Evolutionary conservation across 2,797 vertebrate genomes (phyloP).

Genomic region (Rallus crepitans): DNA sequence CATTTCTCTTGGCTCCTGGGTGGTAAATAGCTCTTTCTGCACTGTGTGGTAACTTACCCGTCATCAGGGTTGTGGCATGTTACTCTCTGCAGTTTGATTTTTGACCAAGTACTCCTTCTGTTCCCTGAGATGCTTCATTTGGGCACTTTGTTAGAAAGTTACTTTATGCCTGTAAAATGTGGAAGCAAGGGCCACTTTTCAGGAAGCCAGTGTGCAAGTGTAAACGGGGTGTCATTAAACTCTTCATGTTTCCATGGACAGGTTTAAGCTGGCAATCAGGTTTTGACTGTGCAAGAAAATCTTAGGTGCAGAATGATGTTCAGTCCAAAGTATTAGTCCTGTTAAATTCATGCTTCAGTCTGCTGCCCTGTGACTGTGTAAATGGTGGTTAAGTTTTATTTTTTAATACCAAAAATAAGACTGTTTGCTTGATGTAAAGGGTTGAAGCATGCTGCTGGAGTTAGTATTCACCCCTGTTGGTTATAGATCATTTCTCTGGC

Average conservation of each 20-base stretch:
- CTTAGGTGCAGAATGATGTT: not conserved
- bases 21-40: not conserved
- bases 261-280: not conserved
- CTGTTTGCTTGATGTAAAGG: not conserved
- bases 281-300: not conserved
- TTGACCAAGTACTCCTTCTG: not conserved
- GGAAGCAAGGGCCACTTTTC: not conserved
- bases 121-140: not conserved
- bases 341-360: not conserved
- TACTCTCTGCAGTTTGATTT: not conserved
- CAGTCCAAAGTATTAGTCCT: not conserved
- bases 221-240: not conserved
- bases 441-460: not conserved
- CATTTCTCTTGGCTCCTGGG: not conserved
- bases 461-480: not conserved
- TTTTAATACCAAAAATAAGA: not conserved
- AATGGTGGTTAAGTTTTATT: not conserved
- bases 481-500: not conserved
- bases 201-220: not conserved
- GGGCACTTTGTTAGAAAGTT: not conserved
- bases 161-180: not conserved
- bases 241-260: not conserved
- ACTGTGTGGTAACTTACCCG: fast-evolving
- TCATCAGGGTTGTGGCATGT: not conserved
- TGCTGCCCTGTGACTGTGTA: not conserved